Evolutionary conservation across 2,888 invertebrate genomes (phyloP).

Genomic region (Fissipunctia ypsillon): DNA sequence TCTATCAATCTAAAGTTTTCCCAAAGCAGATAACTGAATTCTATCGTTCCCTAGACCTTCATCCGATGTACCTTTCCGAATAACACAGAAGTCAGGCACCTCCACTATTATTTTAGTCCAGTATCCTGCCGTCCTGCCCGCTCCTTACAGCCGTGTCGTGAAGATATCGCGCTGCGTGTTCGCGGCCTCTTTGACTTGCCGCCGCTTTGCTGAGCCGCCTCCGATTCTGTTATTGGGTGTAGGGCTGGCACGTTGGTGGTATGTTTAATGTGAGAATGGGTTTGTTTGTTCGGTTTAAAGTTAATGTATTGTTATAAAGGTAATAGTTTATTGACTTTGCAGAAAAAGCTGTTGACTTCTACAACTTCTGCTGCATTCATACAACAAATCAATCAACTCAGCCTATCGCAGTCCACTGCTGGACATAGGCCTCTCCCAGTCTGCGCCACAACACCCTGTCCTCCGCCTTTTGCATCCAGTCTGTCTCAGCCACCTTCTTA

Average conservation of each 20-base stretch:
- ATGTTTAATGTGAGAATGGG: neutral
- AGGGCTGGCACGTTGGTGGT: constrained; percentile 75
- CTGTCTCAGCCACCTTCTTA: no score
- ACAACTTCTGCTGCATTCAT: neutral
- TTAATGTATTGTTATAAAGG: neutral
- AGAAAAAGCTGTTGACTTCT: neutral
- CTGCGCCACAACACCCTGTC: no score
- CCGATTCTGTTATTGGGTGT: constrained; percentile 78
- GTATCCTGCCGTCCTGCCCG: constrained; percentile 42
- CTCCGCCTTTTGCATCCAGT: no score
- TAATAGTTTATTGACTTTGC: neutral
- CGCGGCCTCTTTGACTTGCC: constrained; percentile 79
- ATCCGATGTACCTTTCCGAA: neutral
- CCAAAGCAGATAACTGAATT: neutral
- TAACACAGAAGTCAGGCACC: constrained; percentile 29
- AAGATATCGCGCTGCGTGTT: constrained; percentile 79
- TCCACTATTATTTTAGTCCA: constrained; percentile 33
- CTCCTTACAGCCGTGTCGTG: constrained; percentile 60
- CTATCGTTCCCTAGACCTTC: neutral
- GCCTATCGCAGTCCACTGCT: no score
- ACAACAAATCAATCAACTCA: no score
- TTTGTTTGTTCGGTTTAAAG: neutral
- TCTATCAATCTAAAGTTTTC: neutral
- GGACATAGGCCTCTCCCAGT: no score
- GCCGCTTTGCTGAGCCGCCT: constrained; percentile 76